Evolutionary conservation across 2,888 invertebrate genomes (phyloP).

Genomic region (Apantesis nais): DNA sequence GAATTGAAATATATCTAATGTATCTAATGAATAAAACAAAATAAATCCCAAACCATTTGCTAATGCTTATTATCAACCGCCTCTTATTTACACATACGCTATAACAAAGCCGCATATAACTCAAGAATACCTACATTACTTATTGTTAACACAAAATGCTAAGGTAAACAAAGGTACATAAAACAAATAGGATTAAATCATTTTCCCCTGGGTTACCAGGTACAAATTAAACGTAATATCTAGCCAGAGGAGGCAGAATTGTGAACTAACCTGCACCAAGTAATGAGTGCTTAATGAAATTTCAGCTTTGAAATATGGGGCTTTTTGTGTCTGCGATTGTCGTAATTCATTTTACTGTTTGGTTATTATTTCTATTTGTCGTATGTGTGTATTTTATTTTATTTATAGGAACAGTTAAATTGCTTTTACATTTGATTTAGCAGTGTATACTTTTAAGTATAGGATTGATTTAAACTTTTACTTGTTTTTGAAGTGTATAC

Average conservation of each 20-base stretch:
- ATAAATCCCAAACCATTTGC: neutral
- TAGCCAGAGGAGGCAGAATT: conserved; percentile 38
- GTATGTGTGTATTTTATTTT: neutral
- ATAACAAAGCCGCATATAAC: conserved; percentile 13
- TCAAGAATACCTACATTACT: conserved; percentile 26
- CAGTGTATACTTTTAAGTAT: neutral
- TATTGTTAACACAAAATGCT: conserved; percentile 41
- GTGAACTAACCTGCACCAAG: conserved; percentile 49
- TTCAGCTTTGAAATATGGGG: conserved; percentile 66
- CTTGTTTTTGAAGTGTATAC: no score
- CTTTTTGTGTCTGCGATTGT: conserved; percentile 52
- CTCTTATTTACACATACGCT: conserved; percentile 7
- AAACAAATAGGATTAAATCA: conserved; percentile 49
- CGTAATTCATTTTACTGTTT: conserved; percentile 22
- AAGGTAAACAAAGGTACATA: conserved; percentile 45
- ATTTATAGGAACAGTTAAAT: neutral
- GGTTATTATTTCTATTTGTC: conserved; percentile 17
- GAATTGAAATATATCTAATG: neutral
- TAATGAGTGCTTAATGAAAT: conserved; percentile 62
- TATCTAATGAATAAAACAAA: neutral
- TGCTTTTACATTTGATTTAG: neutral
- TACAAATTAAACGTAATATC: conserved; percentile 44
- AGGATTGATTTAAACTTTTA: neutral
- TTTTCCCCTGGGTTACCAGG: conserved; percentile 43
- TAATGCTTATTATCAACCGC: conserved; percentile 3